phyloP scores from a whole-genome alignment of 1,140 invertebrate genomes.

The Tetragonula clypearis region DNA sequence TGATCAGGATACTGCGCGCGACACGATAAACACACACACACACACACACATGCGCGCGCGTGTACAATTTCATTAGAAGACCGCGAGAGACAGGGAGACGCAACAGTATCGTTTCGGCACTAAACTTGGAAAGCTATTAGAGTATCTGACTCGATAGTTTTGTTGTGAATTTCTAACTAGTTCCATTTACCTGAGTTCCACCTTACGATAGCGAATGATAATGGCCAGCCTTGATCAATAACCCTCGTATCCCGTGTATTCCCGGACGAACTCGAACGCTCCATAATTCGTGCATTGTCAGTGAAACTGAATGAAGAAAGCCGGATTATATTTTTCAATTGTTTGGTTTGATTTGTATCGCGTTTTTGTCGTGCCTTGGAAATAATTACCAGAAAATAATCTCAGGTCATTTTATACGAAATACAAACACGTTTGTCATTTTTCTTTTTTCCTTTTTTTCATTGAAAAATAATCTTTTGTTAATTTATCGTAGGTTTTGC shows the following conservation, averaged over 20 bases:
- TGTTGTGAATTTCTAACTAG: conserved; percentile 16
- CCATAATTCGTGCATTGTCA: too few species aligned
- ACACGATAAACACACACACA: conserved; percentile 39
- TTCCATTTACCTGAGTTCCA: neutral
- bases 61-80: conserved; percentile 40
- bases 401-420: too few species aligned
- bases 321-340: too few species aligned
- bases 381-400: too few species aligned
- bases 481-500: too few species aligned
- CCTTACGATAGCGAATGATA: neutral
- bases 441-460: too few species aligned
- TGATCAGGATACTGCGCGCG: conserved; percentile 33
- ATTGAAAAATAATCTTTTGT: too few species aligned
- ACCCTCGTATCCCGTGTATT: neutral
- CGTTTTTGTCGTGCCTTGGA: neutral
- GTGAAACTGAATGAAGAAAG: too few species aligned
- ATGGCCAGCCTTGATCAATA: neutral
- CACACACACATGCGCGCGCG: neutral
- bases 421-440: too few species aligned
- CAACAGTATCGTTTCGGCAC: conserved; percentile 9
- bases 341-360: neutral
- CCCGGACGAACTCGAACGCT: too few species aligned
- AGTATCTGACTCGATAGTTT: conserved; percentile 15
- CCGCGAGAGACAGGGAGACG: too few species aligned
- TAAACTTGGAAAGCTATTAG: conserved; percentile 39